Evolutionary conservation across 1,140 invertebrate genomes (phyloP), one percentile per base, ranked within the genome.

Genomic region (Drosophila ohnishii): DNA sequence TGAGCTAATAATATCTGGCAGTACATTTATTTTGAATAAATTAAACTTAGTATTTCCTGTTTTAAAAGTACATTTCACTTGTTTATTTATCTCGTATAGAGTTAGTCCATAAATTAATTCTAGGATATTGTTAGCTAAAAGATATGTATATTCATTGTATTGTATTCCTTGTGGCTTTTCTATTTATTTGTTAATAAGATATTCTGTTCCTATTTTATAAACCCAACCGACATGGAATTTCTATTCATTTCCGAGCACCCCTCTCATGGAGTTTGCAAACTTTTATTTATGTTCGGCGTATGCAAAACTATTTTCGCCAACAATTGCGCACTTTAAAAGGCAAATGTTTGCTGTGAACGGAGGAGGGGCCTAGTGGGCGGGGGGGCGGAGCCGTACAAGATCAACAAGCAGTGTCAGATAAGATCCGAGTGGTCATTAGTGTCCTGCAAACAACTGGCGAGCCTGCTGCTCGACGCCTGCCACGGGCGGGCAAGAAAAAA

Each of bases 391-490:
- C 28, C n/a, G 34, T 58, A 30, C 53, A 77, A 69, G 51, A 71
- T 71, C 67, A 71, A 71, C 65, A 70, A 35, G 67, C 51, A 28
- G 65, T 71, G 67, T 62, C 70, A 72, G 80, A 86, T 87, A 86
- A 79, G 82, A 78, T 82, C 78, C 78, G 75, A 86, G 83, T 86
- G 83, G 82, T 86, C 83, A 86, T 86, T 86, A 82, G 82, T 79
- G 82, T 86, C 75, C 78, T 78, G 82, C 80, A 84, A 86, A 81
- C 82, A 86, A 75, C 48, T 55, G 56, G 72, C 62, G 61, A 61
- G 70, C 67, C 70, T 73, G 69, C 34, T 55, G 50, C 50, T 63
- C 35, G 60, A 50, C 59, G 56, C 39, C 16, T 25, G n/a, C 32
- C 65, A 48, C 58, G 42, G 45, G 25, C 35, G 22, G 13, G 2